Base-by-base conservation (phyloP, 2,797 vertebrate genomes). In the Antrozous pallidus region DNA sequence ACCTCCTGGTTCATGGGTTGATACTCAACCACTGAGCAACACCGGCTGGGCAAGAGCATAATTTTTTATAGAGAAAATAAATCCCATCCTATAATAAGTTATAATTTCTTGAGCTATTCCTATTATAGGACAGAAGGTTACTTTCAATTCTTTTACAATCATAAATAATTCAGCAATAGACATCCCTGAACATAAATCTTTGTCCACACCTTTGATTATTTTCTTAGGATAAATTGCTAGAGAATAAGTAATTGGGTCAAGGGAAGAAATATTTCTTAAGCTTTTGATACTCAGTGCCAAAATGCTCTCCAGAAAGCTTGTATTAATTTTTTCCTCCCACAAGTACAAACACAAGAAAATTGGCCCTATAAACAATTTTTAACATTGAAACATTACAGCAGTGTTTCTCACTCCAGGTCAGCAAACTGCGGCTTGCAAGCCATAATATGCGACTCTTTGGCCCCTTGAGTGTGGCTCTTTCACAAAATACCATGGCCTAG, bases 111-210 rank as follows among this genome's bases (percentile, higher is more conserved):
- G 24, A 82, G 56, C n/a, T 33, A 92, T 90, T 90, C 45, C 42
- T 94, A 82, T 92, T 88, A 92, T 28, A 83, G n/a, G 49, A 86
- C 38, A 94, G 28, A 91, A 92, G 45, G 47, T 77, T 90, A 18
- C 85, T 92, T 90, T 86, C 38, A n/a, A 20, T 94, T 82, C 56
- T 81, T 86, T 54, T 70, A 73, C 58, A 67, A 26, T 92, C 49
- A 96, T 92, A 95, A 95, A 95, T 96, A 97, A 93, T 82, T 40
- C 47, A 95, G 56, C 51, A 88, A 63, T 31, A 88, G 56, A 54
- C 33, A 85, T 58, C 42, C 45, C 74, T 88, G 26, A 8, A 61
- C 79, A 94, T 94, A 94, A 88, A 96, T 95, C 89, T 88, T 69
- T 93, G 88, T 81, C 85, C 31, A 65, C 6, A 81, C 33, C 67